Base-by-base conservation (phyloP, 1,140 invertebrate species). In the Samia ricini region DNA sequence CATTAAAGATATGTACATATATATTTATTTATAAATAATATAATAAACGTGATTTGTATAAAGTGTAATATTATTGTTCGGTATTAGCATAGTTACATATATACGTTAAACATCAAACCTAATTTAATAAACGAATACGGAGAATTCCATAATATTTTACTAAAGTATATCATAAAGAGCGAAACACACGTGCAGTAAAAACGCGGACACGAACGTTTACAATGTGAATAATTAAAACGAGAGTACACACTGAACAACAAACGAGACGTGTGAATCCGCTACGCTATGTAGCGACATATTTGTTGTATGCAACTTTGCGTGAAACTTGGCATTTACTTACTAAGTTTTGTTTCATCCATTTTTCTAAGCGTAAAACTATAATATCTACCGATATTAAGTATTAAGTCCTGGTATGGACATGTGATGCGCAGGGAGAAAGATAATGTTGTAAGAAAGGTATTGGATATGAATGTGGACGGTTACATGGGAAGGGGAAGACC, bases 151-250 rank as follows among this genome's bases (percentile, higher is more conserved):
- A 15, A 42, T 15, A 42, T 42, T 42, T 42, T 42, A 42, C 33
- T 15, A 59, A 49, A 50, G 22, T 59, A 59, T 42, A 50, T 19
- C 55, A 54, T 61, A 61, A 63, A 62, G 57, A 22, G 42, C 29
- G 64, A 18, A 36, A 42, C 57, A 68, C 60, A 65, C 63, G 59
- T 66, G 42, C 57, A 60, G 68, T 74, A 76, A 78, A 74, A 74
- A 74, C 66, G 54, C 63, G 61, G 54, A 59, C 66, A 64, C 52
- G 63, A 61, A 60, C 49, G 65, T 72, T 70, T 76, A 68, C 66
- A 48, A 29, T 42, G 18, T 84, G 76, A 80, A 84, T 84, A 80
- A 79, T 84, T 74, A 82, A 81, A 36, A 33, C 21, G 50, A 52
- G 19, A 33, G 56, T 24, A 54, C 19, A 26, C 21, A 19, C 54